Evolutionary conservation across 1,140 invertebrate genomes (phyloP), one percentile per base, ranked within the genome.

Genomic region (Pollicipes pollicipes): DNA sequence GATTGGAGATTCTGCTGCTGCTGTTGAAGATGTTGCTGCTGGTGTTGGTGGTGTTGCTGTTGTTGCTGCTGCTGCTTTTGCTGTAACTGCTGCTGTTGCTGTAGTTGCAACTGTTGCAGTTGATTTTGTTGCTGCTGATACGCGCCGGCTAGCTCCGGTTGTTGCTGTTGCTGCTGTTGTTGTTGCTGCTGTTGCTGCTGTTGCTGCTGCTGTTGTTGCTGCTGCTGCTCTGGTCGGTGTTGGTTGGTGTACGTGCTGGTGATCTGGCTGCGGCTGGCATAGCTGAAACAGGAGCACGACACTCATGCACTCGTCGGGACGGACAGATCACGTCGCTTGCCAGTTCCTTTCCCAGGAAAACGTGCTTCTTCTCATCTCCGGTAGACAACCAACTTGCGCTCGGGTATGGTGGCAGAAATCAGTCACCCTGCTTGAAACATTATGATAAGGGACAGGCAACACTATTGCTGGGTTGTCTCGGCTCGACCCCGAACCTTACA

Each of bases 211-310:
- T 35, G 77, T 74, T 17, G 80, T 78, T 37, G 78, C 73, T 66
- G 78, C 79, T 26, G 78, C 78, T 27, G 78, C 77, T 68, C 69
- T 21, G 70, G 66, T 26, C 30, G 31, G 30, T 69, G 70, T 45
- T 75, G 74, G 58, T 74, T 72, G 45, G 74, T 79, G 73, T 81
- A 81, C 8, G 79, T 80, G 72, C 79, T 79, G 58, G 78, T 76
- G 66, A 81, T 81, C 32, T 77, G 76, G 74, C 77, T 80, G 70
- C 78, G 78, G 13, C 79, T 76, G 26, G 80, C 80, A 75, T 80
- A 81, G 70, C 79, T 78, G 37, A 64, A 32, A 63, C n/a, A 45
- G n/a, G 24, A 70, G 6, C 29, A 35, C 68, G 29, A 69, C 8
- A 71, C 30, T n/a, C n/a, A n/a, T n/a, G n/a, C n/a, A n/a, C n/a